A percentile compares a stretch with the other conserved stretches of the same genome.
phyloP scores from a whole-genome alignment of 2,888 invertebrate species.

The Halictus quadricinctus region DNA sequence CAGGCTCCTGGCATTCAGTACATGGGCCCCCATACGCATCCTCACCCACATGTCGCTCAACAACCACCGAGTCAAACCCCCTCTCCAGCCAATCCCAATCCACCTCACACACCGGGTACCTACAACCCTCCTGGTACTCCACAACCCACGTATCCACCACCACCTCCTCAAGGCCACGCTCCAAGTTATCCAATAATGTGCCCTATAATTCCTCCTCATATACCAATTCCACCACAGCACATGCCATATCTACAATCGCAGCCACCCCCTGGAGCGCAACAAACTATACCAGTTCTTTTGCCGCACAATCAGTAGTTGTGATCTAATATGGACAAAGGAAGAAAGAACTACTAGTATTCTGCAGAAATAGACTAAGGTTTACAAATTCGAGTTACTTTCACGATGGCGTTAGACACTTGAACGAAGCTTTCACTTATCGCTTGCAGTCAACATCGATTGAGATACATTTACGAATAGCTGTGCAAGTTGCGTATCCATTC shows the following conservation, averaged over 20 bases:
- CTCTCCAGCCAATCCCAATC: slow-evolving; percentile 81
- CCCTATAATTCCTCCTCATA: slow-evolving; percentile 83
- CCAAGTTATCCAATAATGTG: slow-evolving; percentile 86
- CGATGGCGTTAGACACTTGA: slow-evolving; percentile 60
- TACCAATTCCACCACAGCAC: slow-evolving; percentile 83
- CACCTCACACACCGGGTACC: slow-evolving; percentile 84
- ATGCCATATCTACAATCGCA: slow-evolving; percentile 84
- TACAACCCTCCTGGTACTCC: slow-evolving; percentile 83
- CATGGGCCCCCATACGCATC: slow-evolving; percentile 83
- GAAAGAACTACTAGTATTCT: slow-evolving; percentile 74
- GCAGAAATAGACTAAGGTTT: slow-evolving; percentile 70
- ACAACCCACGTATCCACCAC: slow-evolving; percentile 84
- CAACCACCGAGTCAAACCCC: slow-evolving; percentile 81
- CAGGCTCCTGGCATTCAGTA: slow-evolving; percentile 84
- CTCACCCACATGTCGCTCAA: slow-evolving; percentile 79
- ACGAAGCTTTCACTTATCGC: slow-evolving; percentile 36
- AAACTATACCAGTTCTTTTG: slow-evolving; percentile 82
- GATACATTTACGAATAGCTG: slow-evolving; percentile 23
- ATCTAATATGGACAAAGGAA: slow-evolving; percentile 77
- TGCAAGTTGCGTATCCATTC: slow-evolving; percentile 13
- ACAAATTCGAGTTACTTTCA: slow-evolving; percentile 70
- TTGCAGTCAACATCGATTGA: slow-evolving; percentile 36
- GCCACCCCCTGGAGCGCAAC: slow-evolving; percentile 82
- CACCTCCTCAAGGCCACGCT: slow-evolving; percentile 84
- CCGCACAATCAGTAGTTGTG: slow-evolving; percentile 83